Evolutionary conservation across 2,797 vertebrate genomes (phyloP), one percentile per base, ranked within the genome.

Genomic region (Paguma larvata): DNA sequence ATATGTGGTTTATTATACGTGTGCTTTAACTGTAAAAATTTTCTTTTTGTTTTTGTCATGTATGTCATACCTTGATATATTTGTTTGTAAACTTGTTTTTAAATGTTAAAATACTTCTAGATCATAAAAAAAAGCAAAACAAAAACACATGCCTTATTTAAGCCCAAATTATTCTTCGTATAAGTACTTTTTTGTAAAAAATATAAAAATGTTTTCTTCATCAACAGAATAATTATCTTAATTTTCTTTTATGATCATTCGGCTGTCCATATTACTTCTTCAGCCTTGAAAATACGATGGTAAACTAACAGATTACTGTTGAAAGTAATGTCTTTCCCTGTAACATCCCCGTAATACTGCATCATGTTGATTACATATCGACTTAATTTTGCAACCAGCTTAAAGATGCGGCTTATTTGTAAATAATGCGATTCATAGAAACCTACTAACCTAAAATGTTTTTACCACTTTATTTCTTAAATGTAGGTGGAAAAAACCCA

Each of bases 401-500:
- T 79, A 2, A 82, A 95, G 79, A 83, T 93, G 97, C 85, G 83
- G 92, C 94, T 92, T 92, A 94, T 97, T 97, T 98, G 96, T 97
- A 98, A 98, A 97, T 91, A 80, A 48, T 80, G 70, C 16, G 93
- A 77, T 98, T 97, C 98, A 90, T 94, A 97, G 97, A 97, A 97
- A 89, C 86, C 97, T 98, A 98, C 97, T 99, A 99, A 99, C 97
- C 97, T 96, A 84, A 98, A 98, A 98, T 98, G 98, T 99, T 98
- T 98, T 98, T 98, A 95, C 98, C 97, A 16, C 95, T 99, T 98
- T 98, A 98, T 99, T 98, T 99, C 98, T 98, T 98, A 97, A 99
- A 99, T 99, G 98, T 99, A 99, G 99, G 99, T 99, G 97, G 98
- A 99, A 98, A 99, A 99, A 99, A 98, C 99, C 98, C 99, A 99